These are phyloP conservation scores for Noctua fimbriata DNA, from an alignment of 2,888 invertebrate species.

Conservation along the genomic window DNA sequence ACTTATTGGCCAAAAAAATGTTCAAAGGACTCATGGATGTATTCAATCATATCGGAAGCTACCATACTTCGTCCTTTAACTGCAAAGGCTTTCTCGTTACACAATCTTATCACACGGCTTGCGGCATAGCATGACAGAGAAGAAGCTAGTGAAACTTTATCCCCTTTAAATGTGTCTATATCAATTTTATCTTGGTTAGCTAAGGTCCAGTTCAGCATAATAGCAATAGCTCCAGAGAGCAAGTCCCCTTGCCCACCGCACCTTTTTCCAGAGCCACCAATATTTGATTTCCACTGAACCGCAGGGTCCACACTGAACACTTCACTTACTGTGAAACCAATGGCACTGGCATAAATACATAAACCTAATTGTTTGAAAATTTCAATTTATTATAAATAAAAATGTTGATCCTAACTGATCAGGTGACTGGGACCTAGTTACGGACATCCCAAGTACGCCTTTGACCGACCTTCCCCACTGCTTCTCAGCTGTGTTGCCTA, in stretches of 20 bases:
- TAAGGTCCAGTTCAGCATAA: no score
- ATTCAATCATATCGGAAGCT: conserved; percentile 96
- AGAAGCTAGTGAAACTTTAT: no score
- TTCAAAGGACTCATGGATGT: conserved; percentile 94
- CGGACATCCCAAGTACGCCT: neutral
- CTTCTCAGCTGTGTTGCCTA: neutral
- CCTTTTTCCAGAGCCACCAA: conserved; percentile 96
- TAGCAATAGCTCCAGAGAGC: no score
- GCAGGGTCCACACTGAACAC: conserved; percentile 90
- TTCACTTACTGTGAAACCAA: conserved; percentile 80
- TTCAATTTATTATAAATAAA: neutral
- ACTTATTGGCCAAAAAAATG: conserved; percentile 79
- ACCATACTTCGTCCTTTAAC: conserved; percentile 95
- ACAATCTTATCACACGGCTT: conserved; percentile 94
- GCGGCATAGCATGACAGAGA: conserved; percentile 97
- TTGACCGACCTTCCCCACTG: neutral
- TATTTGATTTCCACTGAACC: conserved; percentile 89
- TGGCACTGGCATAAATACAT: no score
- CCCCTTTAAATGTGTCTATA: no score
- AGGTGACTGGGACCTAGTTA: neutral
- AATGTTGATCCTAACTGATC: neutral
- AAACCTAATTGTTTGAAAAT: no score
- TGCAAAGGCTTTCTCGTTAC: conserved; percentile 95
- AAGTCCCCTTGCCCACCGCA: conserved; percentile 99
- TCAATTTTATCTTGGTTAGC: no score